Evolutionary conservation across 2,113 vertebrate species (phyloP), one percentile per base, ranked within the genome.

Genomic region (Oxyura jamaicensis): DNA sequence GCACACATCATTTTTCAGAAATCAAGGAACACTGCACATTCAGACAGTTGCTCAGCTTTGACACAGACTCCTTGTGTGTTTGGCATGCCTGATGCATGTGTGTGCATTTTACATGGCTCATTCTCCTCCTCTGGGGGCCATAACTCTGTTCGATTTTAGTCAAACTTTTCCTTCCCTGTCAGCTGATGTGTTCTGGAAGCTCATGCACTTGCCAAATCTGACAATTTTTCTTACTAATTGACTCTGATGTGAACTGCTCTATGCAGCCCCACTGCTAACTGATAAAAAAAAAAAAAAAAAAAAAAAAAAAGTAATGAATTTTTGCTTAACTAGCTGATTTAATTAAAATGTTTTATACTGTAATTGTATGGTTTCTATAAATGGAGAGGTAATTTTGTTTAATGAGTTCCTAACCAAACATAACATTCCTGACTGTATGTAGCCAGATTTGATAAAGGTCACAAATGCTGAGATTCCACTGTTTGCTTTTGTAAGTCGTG

Each of bases 291-390:
- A 41, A 41, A 41, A 18, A 44, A 44, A 46, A 46, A 69, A 6
- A 16, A 69, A 31, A 39, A 39, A 18, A 91, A 88, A 94, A 55
- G 76, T 74, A 90, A 91, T 91, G 90, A 88, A 84, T 97, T 97
- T 95, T 95, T 91, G 83, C 94, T 92, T 97, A 90, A 97, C 95
- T 97, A 94, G 90, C 95, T 94, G 91, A 96, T 97, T 96, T 98
- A 97, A 97, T 96, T 97, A 94, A 95, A 97, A 97, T 94, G 93
- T 95, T 96, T 96, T 97, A 92, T 96, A 91, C 87, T 86, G 90
- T 86, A 91, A 95, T 97, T 95, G 93, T 82, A 87, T 88, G 93
- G 95, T 94, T 97, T 94, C 97, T 96, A 76, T 96, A 93, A 96
- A 96, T 59, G 75, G 87, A 94, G 95, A 97, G 88, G 88, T 96